Percentiles rank a stretch among this genome's conserved stretches.
Evolutionary conservation across 2,888 invertebrate species (phyloP).

Genomic region (Scaptomyza flava): DNA sequence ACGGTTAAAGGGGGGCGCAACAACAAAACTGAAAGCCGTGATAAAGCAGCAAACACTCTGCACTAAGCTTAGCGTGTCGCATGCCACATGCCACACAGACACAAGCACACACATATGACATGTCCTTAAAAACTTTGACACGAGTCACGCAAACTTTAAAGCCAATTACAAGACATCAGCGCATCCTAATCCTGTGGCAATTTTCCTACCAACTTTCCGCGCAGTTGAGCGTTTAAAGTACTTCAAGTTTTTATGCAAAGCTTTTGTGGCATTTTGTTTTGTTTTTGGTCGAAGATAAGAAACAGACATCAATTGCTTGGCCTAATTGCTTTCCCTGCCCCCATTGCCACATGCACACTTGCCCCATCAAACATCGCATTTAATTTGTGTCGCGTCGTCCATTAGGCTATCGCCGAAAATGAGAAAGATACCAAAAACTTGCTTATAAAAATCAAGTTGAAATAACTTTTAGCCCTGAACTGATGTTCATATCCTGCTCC

Average conservation of each 20-base stretch:
- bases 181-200: constrained; percentile 41
- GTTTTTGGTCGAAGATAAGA: constrained; percentile 25
- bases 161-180: constrained; percentile 58
- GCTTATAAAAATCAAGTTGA: constrained; percentile 43
- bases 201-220: constrained; percentile 45
- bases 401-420: constrained; percentile 68
- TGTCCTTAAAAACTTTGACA: constrained; percentile 54
- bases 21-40: constrained; percentile 40
- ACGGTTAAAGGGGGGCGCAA: background rate
- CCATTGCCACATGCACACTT: constrained; percentile 29
- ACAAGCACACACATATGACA: constrained; percentile 41
- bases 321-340: constrained; percentile 56
- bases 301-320: constrained; percentile 51
- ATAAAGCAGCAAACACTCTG: constrained; percentile 55
- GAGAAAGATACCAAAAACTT: constrained; percentile 35
- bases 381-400: constrained; percentile 61
- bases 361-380: constrained; percentile 49
- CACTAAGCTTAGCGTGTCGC: constrained; percentile 53
- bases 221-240: constrained; percentile 27
- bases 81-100: constrained; percentile 32
- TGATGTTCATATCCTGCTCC: constrained; percentile 45
- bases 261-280: background rate
- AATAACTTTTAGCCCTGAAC: constrained; percentile 42
- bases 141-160: constrained; percentile 57
- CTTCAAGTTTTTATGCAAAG: constrained; percentile 27